Evolutionary conservation across 1,140 invertebrate species (phyloP).

Genomic region (Drosophila punjabiensis): DNA sequence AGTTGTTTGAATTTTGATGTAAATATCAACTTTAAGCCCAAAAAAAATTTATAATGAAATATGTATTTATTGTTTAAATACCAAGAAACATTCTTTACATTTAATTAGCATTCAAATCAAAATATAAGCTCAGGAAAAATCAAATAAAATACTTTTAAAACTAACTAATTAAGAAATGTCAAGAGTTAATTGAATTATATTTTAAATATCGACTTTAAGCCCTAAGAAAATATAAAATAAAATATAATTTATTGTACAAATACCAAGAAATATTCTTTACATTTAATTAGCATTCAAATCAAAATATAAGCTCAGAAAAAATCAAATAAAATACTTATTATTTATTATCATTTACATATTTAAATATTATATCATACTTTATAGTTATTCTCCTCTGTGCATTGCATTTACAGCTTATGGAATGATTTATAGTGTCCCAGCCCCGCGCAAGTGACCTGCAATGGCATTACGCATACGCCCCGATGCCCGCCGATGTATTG

Average conservation of each 20-base stretch:
- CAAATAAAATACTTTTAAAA: not conserved
- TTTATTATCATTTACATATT: not conserved
- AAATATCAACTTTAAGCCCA: too few species aligned
- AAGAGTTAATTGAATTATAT: too few species aligned
- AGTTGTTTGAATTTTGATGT: too few species aligned
- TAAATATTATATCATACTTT: not conserved
- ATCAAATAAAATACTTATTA: not conserved
- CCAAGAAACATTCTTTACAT: too few species aligned
- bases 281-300: too few species aligned
- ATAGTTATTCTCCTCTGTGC: not conserved
- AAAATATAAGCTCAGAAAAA: not conserved
- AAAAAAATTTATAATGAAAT: too few species aligned
- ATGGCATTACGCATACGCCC: slow-evolving; percentile 64
- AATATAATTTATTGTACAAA: too few species aligned
- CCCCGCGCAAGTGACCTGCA: slow-evolving; percentile 28
- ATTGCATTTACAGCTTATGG: slow-evolving; percentile 5
- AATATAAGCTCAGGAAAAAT: not conserved
- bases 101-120: too few species aligned
- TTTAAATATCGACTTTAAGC: too few species aligned
- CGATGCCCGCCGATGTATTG: slow-evolving; percentile 18
- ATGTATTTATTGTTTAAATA: too few species aligned
- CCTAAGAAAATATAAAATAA: too few species aligned
- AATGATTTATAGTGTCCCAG: slow-evolving; percentile 26
- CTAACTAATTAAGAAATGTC: not conserved
- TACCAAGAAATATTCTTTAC: too few species aligned